Evolutionary conservation across 2,113 vertebrate genomes (phyloP), one percentile per base, ranked within the genome.

Genomic region (Corythoichthys intestinalis): DNA sequence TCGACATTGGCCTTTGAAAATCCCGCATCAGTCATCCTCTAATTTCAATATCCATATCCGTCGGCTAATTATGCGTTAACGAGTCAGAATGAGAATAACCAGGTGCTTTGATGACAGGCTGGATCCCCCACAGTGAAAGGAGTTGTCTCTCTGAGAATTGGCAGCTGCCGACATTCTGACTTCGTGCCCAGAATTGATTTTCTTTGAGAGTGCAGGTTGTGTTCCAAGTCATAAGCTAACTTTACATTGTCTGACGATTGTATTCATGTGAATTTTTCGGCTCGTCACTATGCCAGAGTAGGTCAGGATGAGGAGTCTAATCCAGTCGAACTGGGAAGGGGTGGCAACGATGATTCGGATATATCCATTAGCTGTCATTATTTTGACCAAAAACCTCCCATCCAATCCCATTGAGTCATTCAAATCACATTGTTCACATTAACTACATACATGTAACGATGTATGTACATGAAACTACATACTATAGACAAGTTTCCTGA

Each of bases 231-330:
- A 66, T 83, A 75, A 70, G 70, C 72, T 79, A 82, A 73, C 52
- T 76, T 76, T 78, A 77, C 14, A 28, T 64, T 9, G n/a, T 39
- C 8, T 47, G 39, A 34, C 53, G 84, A 74, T 70, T 69, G 66
- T 72, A 38, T 83, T 72, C 56, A 72, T 68, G 2, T 13, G 0
- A 57, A 52, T 78, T 75, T 81, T 63, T 46, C 72, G 86, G 80
- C 80, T 61, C 67, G 75, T 65, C 41, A 41, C 75, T 80, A 78
- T 77, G 69, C 56, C 67, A 54, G 61, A 50, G 76, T 83, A 88
- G 82, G 80, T 84, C 75, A 77, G 52, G 62, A 47, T 47, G 62
- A 64, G 62, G 41, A 41, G 41, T 44, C 41, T 1, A 8, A 44
- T 44, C 41, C 20, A 28, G 20, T 28, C 20, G 20, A 28, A 28